These are phyloP conservation scores for Tyrophagus putrescentiae DNA, from an alignment of 1,140 invertebrate genomes.

Conservation along the genomic window DNA sequence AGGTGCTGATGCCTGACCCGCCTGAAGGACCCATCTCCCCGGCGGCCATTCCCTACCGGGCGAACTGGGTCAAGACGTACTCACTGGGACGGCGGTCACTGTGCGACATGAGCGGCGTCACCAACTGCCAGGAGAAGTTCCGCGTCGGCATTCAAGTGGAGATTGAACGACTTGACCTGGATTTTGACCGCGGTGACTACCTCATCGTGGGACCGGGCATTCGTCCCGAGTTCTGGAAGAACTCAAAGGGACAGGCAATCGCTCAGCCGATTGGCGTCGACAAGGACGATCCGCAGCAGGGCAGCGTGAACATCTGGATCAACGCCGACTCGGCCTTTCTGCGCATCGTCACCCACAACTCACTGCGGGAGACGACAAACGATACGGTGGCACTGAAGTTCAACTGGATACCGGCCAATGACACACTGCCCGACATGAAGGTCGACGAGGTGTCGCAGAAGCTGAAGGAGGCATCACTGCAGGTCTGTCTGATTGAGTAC, in stretches of 20 bases:
- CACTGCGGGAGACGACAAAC: not conserved
- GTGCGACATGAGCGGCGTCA: not conserved
- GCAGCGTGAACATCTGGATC: constrained; percentile 1
- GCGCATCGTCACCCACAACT: constrained; percentile 1
- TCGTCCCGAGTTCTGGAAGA: not conserved
- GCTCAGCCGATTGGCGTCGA: not conserved
- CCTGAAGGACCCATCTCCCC: too few relatives aligned
- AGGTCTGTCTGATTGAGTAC: not conserved
- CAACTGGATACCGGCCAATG: constrained; percentile 2
- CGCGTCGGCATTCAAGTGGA: constrained; percentile 9
- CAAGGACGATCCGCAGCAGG: too few relatives aligned
- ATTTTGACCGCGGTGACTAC: constrained; percentile 15
- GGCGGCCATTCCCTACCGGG: not conserved
- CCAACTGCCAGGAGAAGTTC: not conserved
- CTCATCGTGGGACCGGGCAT: not conserved
- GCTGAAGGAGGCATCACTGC: not conserved
- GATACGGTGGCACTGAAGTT: constrained; percentile 1
- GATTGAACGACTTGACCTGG: constrained; percentile 14
- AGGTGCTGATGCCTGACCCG: too few relatives aligned
- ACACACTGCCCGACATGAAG: not conserved
- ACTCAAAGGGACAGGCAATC: constrained; percentile 4
- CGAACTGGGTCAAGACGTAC: not conserved
- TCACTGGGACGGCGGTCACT: not conserved
- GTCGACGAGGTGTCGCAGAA: not conserved
- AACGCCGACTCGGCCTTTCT: constrained; percentile 14